These are phyloP conservation scores for Cyprinodon tularosa DNA, from an alignment of 2,113 vertebrate species.

Conservation along the genomic window DNA sequence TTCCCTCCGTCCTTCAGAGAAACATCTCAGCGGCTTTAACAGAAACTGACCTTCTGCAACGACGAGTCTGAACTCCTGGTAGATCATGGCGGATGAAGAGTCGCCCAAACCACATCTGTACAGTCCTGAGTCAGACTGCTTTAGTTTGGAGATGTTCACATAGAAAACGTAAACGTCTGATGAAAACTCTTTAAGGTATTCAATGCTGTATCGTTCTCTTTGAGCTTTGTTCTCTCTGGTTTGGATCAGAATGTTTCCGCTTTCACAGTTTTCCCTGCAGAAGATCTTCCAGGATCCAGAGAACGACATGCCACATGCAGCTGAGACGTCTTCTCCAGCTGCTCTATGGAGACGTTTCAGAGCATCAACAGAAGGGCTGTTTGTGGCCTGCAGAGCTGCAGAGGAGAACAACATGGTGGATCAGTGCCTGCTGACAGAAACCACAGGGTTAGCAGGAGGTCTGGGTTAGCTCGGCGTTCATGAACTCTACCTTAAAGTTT, in stretches of 20 bases:
- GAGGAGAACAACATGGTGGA: neutral
- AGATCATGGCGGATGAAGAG: neutral
- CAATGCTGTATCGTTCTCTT: neutral
- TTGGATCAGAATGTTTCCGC: neutral
- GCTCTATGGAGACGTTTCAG: no score
- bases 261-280: constrained; percentile 6
- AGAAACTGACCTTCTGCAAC: constrained; percentile 11
- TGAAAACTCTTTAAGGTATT: neutral
- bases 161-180: neutral
- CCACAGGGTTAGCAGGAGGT: neutral
- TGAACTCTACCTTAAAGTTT: neutral
- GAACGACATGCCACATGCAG: neutral
- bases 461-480: neutral
- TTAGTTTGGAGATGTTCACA: neutral
- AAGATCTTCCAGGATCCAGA: neutral
- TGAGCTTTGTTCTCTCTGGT: neutral
- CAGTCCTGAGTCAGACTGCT: neutral
- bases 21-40: neutral
- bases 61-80: rapidly evolving
- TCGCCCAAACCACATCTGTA: constrained; percentile 7
- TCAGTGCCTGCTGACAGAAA: neutral
- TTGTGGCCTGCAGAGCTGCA: constrained; percentile 5
- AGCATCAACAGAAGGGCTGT: neutral
- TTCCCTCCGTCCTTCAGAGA: neutral
- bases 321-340: neutral